Conservation (phyloP, 2,888 invertebrate genomes). For the Creontiades dilutus region DNA sequence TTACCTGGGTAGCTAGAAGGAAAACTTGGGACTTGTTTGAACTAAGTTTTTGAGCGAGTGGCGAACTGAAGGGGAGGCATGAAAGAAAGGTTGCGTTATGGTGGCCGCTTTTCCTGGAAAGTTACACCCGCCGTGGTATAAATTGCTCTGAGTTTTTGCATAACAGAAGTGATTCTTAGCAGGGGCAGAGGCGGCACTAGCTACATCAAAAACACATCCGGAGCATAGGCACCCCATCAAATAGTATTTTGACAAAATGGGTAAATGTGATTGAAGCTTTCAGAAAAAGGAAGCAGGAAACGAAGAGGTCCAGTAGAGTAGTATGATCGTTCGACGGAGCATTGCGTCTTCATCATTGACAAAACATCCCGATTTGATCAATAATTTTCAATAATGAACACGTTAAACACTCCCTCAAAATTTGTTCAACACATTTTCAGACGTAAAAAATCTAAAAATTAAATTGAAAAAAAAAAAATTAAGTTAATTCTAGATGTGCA, state of each 20-base stretch:
- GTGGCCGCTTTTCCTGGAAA: background rate
- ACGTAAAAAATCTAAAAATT: too few species aligned
- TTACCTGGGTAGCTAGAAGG: constrained; percentile 29
- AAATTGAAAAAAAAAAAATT: too few species aligned
- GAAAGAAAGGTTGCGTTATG: constrained; percentile 45
- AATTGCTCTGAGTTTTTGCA: constrained; percentile 63
- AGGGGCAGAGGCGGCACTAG: background rate
- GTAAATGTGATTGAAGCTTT: too few species aligned
- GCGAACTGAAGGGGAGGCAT: background rate
- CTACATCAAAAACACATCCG: background rate
- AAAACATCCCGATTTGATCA: too few species aligned
- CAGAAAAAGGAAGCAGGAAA: too few species aligned
- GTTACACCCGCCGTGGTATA: constrained; percentile 47
- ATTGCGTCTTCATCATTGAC: too few species aligned
- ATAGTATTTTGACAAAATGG: background rate
- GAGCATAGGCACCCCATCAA: background rate
- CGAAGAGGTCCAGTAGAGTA: too few species aligned
- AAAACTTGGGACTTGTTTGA: constrained; percentile 60
- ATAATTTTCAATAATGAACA: too few species aligned
- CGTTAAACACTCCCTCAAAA: too few species aligned
- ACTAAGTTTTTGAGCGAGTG: constrained; percentile 36
- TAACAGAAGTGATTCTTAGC: constrained; percentile 54
- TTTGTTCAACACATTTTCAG: too few species aligned
- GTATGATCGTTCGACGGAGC: too few species aligned
- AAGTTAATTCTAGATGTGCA: too few species aligned